Evolutionary conservation across 2,113 vertebrate genomes (phyloP).

Genomic region (Nesospiza acunhae): DNA sequence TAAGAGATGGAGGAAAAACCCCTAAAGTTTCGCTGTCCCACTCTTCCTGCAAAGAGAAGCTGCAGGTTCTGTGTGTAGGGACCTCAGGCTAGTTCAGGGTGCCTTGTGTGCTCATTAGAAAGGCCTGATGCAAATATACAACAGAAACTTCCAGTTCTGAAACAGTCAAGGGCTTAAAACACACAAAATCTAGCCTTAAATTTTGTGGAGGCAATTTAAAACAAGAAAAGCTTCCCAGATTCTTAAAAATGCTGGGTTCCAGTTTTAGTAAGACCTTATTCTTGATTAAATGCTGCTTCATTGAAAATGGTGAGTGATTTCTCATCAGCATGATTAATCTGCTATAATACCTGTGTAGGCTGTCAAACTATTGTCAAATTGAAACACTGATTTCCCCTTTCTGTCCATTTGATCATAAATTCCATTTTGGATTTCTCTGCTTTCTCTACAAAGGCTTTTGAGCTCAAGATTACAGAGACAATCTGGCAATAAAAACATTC

Average conservation of each 20-base stretch:
- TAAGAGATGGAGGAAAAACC: background rate
- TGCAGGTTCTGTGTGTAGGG: background rate
- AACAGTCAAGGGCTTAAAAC: background rate
- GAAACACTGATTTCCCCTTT: background rate
- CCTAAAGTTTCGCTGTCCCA: background rate
- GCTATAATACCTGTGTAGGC: background rate
- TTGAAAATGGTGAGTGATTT: background rate
- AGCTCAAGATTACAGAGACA: background rate
- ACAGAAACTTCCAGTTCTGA: background rate
- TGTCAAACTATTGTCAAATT: background rate
- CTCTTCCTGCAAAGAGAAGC: background rate
- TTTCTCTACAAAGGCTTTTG: background rate
- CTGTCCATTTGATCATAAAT: background rate
- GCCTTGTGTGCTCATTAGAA: background rate
- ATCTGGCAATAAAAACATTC: slow-evolving; percentile 31
- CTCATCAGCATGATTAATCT: slow-evolving; percentile 15
- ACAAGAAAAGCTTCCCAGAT: background rate
- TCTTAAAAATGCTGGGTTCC: background rate
- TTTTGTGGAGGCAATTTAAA: background rate
- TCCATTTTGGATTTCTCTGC: background rate
- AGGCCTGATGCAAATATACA: background rate
- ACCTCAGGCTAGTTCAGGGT: background rate
- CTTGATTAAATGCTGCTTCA: slow-evolving; percentile 10
- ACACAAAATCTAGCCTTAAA: background rate
- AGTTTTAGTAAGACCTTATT: background rate